Percentiles rank a stretch among this genome's conserved stretches.
Conservation (phyloP, 1,140 invertebrate species). For the Drosophila oshimai region DNA sequence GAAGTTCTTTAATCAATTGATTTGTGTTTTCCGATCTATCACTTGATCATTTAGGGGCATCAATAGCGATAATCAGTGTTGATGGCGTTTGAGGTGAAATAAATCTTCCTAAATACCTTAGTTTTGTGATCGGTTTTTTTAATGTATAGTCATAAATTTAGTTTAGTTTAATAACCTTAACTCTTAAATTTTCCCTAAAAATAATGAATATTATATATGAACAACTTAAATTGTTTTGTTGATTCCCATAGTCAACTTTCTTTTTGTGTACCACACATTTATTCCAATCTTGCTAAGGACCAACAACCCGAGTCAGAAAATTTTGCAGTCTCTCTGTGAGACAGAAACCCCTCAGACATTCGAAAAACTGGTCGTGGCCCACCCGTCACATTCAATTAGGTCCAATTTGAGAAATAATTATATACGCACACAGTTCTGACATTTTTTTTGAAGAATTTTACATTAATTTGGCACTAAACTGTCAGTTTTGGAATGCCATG, state of each 20-base stretch:
- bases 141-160: no score
- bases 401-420: slow-evolving; percentile 67
- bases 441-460: slow-evolving; percentile 66
- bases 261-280: background rate
- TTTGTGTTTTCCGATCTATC: background rate
- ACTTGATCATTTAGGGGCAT: background rate
- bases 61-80: background rate
- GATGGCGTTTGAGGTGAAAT: background rate
- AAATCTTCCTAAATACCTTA: background rate
- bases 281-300: background rate
- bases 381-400: slow-evolving; percentile 53
- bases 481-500: slow-evolving; percentile 40
- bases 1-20: slow-evolving; percentile 8
- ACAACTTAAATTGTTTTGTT: background rate
- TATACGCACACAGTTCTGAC: slow-evolving; percentile 53
- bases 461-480: slow-evolving; percentile 77
- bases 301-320: slow-evolving; percentile 18
- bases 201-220: no score
- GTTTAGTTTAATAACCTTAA: no score
- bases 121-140: no score
- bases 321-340: background rate
- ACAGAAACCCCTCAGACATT: background rate
- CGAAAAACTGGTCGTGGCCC: slow-evolving; percentile 19
- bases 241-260: background rate
- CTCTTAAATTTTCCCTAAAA: no score